A percentile compares a stretch with the other conserved stretches of the same genome.
These are phyloP conservation scores for Lethenteron camtschaticum DNA, from an alignment of 2,113 vertebrate species.

Conservation along the genomic window DNA sequence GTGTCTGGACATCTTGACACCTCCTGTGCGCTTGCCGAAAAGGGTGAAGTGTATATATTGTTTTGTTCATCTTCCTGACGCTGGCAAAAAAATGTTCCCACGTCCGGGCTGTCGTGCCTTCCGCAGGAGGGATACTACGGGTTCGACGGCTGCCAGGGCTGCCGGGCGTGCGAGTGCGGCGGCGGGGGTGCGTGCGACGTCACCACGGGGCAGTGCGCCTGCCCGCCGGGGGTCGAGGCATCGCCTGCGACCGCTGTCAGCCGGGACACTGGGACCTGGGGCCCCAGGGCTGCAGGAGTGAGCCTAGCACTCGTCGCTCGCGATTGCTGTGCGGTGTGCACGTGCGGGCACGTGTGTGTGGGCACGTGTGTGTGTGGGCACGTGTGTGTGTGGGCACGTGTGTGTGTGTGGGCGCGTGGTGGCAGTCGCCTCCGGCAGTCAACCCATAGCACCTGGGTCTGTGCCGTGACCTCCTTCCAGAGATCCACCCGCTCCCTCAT, in stretches of 20 bases:
- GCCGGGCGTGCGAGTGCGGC: constrained; percentile 42
- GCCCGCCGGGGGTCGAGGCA: constrained; percentile 36
- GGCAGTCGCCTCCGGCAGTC: no score
- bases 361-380: neutral
- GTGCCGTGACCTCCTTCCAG: no score
- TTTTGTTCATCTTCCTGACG: no score
- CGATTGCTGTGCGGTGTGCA: neutral
- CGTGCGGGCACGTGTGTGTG: no score
- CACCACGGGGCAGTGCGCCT: constrained; percentile 43
- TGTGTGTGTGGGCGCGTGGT: neutral
- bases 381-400: neutral
- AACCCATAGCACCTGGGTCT: no score
- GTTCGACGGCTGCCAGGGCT: constrained; percentile 44
- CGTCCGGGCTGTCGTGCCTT: neutral
- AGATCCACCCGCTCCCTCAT: no score
- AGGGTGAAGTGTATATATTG: no score
- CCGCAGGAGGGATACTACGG: constrained; percentile 48
- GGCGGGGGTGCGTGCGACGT: constrained; percentile 28
- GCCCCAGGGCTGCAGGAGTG: constrained; percentile 45
- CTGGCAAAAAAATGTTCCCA: neutral
- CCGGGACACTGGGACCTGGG: constrained; percentile 54
- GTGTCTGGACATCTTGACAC: no score
- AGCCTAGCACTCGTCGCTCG: constrained; percentile 17
- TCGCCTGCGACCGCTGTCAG: constrained; percentile 46
- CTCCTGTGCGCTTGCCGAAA: no score